phyloP scores from a whole-genome alignment of 37 sponge, comb jelly and placozoan genomes.

The Geodia barretti region DNA sequence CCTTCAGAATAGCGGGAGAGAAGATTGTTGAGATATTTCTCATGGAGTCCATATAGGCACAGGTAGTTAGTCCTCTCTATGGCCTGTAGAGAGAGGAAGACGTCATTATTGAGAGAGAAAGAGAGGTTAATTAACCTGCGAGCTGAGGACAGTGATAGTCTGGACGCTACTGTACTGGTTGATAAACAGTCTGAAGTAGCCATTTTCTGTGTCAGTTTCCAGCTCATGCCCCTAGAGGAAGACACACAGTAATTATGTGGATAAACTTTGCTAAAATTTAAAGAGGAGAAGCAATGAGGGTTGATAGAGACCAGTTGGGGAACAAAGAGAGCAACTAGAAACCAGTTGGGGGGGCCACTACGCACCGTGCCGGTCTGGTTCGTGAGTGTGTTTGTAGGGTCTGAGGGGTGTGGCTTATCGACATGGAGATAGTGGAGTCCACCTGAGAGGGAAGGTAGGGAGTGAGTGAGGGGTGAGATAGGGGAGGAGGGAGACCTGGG shows the following conservation, averaged over 20 bases:
- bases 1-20: conserved; percentile 49
- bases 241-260: background rate
- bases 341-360: background rate
- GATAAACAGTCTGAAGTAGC: conserved; percentile 76
- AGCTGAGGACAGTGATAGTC: conserved; percentile 74
- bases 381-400: conserved; percentile 2
- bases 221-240: conserved; percentile 42
- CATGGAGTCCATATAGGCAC: conserved; percentile 87
- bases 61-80: conserved; percentile 73
- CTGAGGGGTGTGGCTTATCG: conserved; percentile 45
- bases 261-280: no score
- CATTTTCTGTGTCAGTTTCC: conserved; percentile 57
- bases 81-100: conserved; percentile 34
- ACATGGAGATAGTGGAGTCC: conserved; percentile 65
- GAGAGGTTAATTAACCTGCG: conserved; percentile 15
- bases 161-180: conserved; percentile 72
- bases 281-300: background rate
- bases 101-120: background rate
- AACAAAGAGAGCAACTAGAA: no score
- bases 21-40: conserved; percentile 93
- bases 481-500: conserved; percentile 28
- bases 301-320: no score
- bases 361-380: background rate
- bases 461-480: background rate
- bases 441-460: conserved; percentile 18